phyloP scores from a whole-genome alignment of 2,888 invertebrate species.

The Marasmarcha lunaedactyla region DNA sequence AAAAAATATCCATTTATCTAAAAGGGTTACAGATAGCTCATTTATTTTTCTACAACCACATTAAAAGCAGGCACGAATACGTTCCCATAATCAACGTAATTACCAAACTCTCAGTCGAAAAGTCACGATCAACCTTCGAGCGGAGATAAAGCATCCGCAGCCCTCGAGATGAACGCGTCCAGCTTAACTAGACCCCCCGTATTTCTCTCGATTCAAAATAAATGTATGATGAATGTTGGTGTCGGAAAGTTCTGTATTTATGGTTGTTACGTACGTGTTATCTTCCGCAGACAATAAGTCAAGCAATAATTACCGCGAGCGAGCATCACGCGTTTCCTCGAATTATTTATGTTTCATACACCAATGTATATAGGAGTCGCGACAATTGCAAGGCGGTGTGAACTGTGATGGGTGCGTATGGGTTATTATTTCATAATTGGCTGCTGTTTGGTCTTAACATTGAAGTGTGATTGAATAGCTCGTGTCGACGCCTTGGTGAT shows the following conservation, averaged over 20 bases:
- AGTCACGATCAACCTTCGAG: constrained; percentile 63
- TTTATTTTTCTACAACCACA: too few species aligned
- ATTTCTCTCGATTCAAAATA: not conserved
- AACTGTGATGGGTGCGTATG: not conserved
- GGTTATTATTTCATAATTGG: not conserved
- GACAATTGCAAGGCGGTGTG: constrained; percentile 37
- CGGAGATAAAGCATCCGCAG: constrained; percentile 58
- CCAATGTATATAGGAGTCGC: constrained; percentile 15
- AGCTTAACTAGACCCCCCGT: constrained; percentile 24
- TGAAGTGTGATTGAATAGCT: not conserved
- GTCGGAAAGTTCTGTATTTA: constrained; percentile 23
- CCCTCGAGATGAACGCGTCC: constrained; percentile 41
- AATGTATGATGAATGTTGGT: constrained; percentile 3
- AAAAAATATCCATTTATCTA: too few species aligned
- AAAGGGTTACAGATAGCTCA: too few species aligned
- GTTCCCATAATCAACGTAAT: constrained; percentile 62
- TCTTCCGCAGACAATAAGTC: constrained; percentile 65
- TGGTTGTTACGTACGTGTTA: constrained; percentile 55
- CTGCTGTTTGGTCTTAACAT: not conserved
- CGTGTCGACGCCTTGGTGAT: too few species aligned
- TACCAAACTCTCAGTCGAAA: constrained; percentile 58
- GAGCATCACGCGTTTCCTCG: constrained; percentile 46
- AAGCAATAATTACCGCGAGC: constrained; percentile 64
- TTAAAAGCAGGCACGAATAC: constrained; percentile 26
- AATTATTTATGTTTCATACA: constrained; percentile 42